Percentiles rank a stretch among this genome's conserved stretches.
phyloP scores from a whole-genome alignment of 2,888 invertebrate genomes.

The Andrena trimmerana region DNA sequence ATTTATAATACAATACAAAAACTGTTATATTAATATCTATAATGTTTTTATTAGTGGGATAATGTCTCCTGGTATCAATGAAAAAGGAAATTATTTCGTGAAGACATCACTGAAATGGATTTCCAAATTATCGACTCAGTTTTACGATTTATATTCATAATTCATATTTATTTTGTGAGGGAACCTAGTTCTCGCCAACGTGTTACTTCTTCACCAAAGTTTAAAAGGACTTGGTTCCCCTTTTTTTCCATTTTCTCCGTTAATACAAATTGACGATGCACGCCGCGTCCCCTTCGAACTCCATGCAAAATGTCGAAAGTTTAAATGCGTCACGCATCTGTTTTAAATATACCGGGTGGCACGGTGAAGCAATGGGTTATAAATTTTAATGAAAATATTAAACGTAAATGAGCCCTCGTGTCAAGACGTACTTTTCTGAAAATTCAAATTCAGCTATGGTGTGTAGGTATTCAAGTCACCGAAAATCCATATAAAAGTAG shows the following conservation, averaged over 20 bases:
- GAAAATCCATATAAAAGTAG: neutral
- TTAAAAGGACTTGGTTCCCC: slow-evolving; percentile 16
- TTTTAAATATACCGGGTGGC: slow-evolving; percentile 35
- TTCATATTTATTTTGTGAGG: slow-evolving; percentile 26
- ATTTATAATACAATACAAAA: too few species aligned
- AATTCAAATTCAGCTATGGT: slow-evolving; percentile 3
- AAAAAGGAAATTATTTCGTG: neutral
- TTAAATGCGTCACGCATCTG: slow-evolving; percentile 54
- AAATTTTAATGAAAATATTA: slow-evolving; percentile 55
- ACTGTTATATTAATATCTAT: too few species aligned
- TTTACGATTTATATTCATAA: slow-evolving; percentile 38
- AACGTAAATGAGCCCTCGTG: slow-evolving; percentile 22
- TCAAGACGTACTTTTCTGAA: neutral
- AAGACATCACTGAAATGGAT: neutral
- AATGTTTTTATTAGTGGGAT: too few species aligned
- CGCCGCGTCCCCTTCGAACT: slow-evolving; percentile 44
- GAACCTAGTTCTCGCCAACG: neutral
- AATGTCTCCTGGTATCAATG: neutral
- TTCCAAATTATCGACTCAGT: neutral
- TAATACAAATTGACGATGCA: slow-evolving; percentile 56
- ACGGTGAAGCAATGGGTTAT: slow-evolving; percentile 19
- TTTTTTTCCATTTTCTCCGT: slow-evolving; percentile 36
- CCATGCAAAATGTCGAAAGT: slow-evolving; percentile 47
- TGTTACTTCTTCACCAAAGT: slow-evolving; percentile 11
- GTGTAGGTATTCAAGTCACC: neutral